Base-by-base conservation (phyloP, 2,797 vertebrate genomes). In the Tragopan temminckii region DNA sequence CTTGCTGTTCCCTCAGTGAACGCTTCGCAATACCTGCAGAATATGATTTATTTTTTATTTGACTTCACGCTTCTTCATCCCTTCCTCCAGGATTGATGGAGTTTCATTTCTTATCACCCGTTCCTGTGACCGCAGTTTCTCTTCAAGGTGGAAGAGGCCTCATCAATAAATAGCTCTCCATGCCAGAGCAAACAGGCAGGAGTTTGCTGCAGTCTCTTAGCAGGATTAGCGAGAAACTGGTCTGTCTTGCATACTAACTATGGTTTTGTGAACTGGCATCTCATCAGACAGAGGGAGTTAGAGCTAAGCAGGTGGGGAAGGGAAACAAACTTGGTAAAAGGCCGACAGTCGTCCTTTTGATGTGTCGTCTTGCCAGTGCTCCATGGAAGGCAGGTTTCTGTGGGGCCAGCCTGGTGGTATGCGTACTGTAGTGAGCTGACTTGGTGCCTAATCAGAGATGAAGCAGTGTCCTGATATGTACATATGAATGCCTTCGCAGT, bases 41-140 rank as follows among this genome's bases (percentile, higher is more conserved):
- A 35, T 84, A 64, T 90, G 59, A 35, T 20, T 90, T 75, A 8
- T 57, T 88, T 95, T 92, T 85, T 61, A 69, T 95, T 96, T 96
- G 92, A 79, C 89, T 88, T 48, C 80, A 81, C 59, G 7, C 36
- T 89, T 92, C 67, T 61, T 96, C 69, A 48, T 95, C 94, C 96
- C 82, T 90, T 92, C 85, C 89, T 89, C 70, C 82, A 93, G 88
- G 76, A 93, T 1, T 93, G 89, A 91, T 92, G 82, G 92, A 92
- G 55, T 92, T 76, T 89, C 77, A 81, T 91, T 97, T 95, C 75
- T 90, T 87, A 58, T 85, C 86, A 81, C 79, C 85, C 85, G 77
- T 48, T 94, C 78, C 88, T 53, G 69, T 93, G 80, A 84, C 90
- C 23, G 23, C 63, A 24, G 64, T 89, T 91, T 88, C 89, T 86